Evolutionary conservation across 2,797 vertebrate species (phyloP), one percentile per base, ranked within the genome.

Genomic region (Petrocephalus sullivani): DNA sequence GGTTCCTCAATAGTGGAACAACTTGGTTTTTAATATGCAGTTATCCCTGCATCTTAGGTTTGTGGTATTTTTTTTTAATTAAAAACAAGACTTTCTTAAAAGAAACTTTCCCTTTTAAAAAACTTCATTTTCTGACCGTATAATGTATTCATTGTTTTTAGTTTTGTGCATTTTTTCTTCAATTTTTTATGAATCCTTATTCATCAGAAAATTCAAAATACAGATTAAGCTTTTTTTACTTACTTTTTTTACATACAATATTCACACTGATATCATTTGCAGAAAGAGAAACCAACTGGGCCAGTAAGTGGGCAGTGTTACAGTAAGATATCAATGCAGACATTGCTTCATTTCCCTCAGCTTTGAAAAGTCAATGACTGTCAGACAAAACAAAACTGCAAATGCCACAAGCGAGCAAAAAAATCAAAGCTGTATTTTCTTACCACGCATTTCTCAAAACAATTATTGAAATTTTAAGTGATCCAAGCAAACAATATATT

Each of bases 401-500:
- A 75, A 75, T 75, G 67, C 67, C 67, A 75, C 10, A 75, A 75
- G 67, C 33, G 4, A 33, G 33, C 33, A 75, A 75, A 75, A 28
- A 41, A 33, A 75, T 75, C 67, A 75, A 75, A 75, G 67, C 28
- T 41, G 23, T 75, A 75, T 37, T 75, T 37, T 37, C 67, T 37
- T 75, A 37, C 67, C 33, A 75, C 12, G 6, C 67, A 0, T 75
- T 75, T 75, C 67, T 75, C 67, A 37, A 71, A 37, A 75, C 67
- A 75, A 14, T 75, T 75, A 75, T 75, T 75, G 67, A 75, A 75
- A 75, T 14, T 75, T 75, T 75, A 75, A 75, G 33, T 37, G 67
- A 75, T 37, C 67, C 67, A 37, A 16, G 33, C 12, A 75, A 75
- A 75, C 10, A 75, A 75, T 75, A 37, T 75, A 41, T 75, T 75